Evolutionary conservation across 2,888 invertebrate genomes (phyloP).

Genomic region (Orchestes rusci): DNA sequence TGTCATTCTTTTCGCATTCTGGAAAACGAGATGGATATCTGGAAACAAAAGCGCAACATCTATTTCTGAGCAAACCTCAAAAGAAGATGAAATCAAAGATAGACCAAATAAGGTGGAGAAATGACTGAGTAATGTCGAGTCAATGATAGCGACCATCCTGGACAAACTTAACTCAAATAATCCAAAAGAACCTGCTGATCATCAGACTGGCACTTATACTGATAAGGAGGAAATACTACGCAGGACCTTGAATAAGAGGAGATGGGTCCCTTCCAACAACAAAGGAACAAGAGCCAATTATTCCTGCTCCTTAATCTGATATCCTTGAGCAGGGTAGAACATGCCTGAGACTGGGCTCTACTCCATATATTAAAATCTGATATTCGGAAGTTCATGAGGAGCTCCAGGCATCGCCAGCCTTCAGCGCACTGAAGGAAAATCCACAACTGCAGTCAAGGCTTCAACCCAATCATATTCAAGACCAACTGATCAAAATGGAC

Average conservation of each 20-base stretch:
- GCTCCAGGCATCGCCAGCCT: conserved; percentile 1
- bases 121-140: not conserved
- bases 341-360: not conserved
- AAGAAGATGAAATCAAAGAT: not conserved
- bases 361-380: not conserved
- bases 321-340: not conserved
- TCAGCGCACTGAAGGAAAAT: not conserved
- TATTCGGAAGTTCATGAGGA: conserved; percentile 5
- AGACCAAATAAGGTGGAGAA: not conserved
- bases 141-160: not conserved
- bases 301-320: not conserved
- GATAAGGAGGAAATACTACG: not conserved
- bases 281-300: not conserved
- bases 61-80: not conserved
- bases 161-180: not conserved
- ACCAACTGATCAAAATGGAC: not conserved
- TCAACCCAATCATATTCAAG: not conserved
- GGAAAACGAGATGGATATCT: not conserved
- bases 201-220: not conserved
- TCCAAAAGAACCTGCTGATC: not conserved
- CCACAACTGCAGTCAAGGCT: not conserved
- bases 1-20: too few relatives aligned
- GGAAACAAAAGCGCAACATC: not conserved
- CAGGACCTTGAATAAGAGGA: conserved; percentile 1
- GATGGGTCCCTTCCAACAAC: not conserved